These are phyloP conservation scores for Hippolais icterina DNA, from an alignment of 2,113 vertebrate species.

Conservation along the genomic window DNA sequence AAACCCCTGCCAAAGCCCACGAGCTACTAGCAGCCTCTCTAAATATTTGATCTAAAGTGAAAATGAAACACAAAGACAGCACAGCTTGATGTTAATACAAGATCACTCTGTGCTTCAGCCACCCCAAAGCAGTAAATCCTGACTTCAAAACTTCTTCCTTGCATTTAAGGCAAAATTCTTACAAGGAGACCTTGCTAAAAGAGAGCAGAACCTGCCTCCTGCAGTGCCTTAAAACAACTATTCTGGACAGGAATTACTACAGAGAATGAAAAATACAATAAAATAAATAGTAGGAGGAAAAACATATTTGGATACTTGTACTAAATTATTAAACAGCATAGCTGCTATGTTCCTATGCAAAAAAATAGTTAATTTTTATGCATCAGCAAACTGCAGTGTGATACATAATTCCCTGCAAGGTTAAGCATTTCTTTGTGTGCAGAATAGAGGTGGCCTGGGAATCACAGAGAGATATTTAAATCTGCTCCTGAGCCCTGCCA, in stretches of 20 bases:
- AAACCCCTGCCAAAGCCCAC: background rate
- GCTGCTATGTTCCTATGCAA: background rate
- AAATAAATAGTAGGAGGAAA: background rate
- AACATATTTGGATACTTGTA: background rate
- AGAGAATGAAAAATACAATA: background rate
- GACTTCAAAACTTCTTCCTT: background rate
- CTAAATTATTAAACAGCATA: background rate
- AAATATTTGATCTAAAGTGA: background rate
- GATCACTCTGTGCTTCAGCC: background rate
- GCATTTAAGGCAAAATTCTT: background rate
- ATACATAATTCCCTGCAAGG: background rate
- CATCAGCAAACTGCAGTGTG: background rate
- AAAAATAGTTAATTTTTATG: background rate
- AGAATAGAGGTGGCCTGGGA: background rate
- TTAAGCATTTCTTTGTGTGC: background rate
- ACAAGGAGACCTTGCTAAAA: background rate
- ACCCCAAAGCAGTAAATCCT: background rate
- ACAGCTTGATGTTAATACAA: background rate
- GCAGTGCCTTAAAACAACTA: background rate
- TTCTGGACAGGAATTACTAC: background rate
- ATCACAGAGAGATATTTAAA: background rate
- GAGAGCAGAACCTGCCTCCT: background rate
- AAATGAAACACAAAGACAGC: background rate
- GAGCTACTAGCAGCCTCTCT: background rate
- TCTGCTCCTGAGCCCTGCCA: background rate